Conservation (phyloP, 1,140 invertebrate genomes). For the Drosophila orena region DNA sequence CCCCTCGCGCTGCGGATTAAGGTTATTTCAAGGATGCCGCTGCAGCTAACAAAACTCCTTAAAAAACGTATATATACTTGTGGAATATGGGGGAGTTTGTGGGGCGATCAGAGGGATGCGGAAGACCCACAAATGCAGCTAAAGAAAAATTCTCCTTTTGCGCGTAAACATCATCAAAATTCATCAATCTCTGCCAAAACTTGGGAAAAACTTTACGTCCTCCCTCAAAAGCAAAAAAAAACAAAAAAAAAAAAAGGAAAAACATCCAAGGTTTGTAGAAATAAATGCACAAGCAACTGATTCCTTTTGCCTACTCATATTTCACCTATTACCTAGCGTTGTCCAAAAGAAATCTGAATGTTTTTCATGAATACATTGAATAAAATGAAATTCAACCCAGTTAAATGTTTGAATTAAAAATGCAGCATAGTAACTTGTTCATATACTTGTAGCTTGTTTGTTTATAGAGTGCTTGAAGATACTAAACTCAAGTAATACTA, state of each 20-base stretch:
- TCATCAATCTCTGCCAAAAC: conserved; percentile 85
- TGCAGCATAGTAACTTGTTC: too few species aligned
- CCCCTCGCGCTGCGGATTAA: conserved; percentile 80
- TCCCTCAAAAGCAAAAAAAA: not conserved
- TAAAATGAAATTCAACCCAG: not conserved
- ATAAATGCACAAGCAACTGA: conserved; percentile 6
- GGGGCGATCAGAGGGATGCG: not conserved
- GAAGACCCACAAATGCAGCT: conserved; percentile 53
- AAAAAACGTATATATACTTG: not conserved
- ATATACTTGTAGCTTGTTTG: too few species aligned
- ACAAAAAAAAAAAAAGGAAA: conserved; percentile 1
- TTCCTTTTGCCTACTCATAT: not conserved
- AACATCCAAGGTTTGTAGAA: not conserved
- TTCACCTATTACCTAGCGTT: not conserved
- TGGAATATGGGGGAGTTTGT: not conserved
- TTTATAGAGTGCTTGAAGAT: too few species aligned
- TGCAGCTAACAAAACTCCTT: conserved; percentile 29
- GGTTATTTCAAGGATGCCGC: conserved; percentile 83
- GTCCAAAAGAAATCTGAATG: not conserved
- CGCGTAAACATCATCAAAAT: conserved; percentile 83
- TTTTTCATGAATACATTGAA: not conserved
- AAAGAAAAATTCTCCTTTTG: conserved; percentile 70
- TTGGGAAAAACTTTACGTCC: conserved; percentile 67
- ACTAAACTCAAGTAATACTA: not conserved
- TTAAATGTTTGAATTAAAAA: not conserved